Evolutionary conservation across 2,797 vertebrate species (phyloP).

Genomic region (Nannoperca australis): DNA sequence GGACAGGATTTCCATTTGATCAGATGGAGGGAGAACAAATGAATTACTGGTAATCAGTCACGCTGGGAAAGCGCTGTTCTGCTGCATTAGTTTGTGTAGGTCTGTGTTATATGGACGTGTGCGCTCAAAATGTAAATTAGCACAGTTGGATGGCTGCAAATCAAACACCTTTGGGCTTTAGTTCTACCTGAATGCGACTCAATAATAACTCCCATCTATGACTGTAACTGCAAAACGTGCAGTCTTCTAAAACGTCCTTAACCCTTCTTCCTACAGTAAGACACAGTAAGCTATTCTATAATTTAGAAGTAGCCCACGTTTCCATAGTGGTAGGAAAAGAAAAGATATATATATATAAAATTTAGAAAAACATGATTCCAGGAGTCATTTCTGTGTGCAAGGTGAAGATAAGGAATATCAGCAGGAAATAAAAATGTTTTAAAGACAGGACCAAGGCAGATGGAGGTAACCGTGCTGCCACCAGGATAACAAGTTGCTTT

Average conservation of each 20-base stretch:
- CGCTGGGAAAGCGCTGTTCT: conserved; percentile 66
- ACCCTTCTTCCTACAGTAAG: neutral
- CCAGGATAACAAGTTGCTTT: conserved; percentile 82
- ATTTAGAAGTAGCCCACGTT: neutral
- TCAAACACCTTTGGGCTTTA: neutral
- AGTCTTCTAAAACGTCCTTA: neutral
- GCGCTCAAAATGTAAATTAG: conserved; percentile 65
- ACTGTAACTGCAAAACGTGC: no score
- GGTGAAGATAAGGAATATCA: neutral
- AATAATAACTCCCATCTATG: neutral
- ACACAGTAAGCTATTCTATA: neutral
- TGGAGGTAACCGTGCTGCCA: conserved; percentile 55
- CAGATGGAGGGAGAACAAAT: conserved; percentile 92
- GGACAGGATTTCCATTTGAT: conserved; percentile 91
- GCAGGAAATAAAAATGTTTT: neutral
- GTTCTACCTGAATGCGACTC: neutral
- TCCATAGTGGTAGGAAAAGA: neutral
- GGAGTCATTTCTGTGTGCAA: neutral
- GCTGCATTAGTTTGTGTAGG: conserved; percentile 81
- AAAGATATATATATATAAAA: no score
- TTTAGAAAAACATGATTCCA: neutral
- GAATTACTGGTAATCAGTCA: conserved; percentile 92
- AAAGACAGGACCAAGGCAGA: conserved; percentile 28
- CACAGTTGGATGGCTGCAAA: conserved; percentile 3
- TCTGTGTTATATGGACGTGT: conserved; percentile 72